Conservation (phyloP, 2,113 vertebrate genomes). For the Colinus virginianus region DNA sequence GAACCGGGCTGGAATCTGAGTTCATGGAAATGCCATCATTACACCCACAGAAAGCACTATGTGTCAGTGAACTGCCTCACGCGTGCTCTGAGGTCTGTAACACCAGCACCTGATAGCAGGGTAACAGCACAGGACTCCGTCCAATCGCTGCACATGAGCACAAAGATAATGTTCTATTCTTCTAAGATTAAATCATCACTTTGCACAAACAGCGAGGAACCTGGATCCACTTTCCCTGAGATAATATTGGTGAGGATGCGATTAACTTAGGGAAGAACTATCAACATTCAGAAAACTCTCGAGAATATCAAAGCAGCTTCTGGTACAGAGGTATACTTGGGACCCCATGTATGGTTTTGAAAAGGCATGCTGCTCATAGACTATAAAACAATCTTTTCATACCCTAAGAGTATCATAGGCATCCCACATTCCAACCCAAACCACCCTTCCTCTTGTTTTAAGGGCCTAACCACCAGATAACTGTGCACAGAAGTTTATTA, state of each 20-base stretch:
- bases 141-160: rapidly evolving
- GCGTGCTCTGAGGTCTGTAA: not conserved
- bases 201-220: not conserved
- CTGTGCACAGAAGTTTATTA: rapidly evolving
- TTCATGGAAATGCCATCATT: not conserved
- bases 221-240: not conserved
- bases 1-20: slow-evolving; percentile 86
- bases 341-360: not conserved
- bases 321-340: not conserved
- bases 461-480: not conserved
- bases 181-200: not conserved
- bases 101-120: not conserved
- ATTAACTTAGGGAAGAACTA: not conserved
- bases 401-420: not conserved
- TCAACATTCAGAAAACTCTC: not conserved
- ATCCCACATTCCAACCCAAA: not conserved
- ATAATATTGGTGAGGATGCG: not conserved
- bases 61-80: not conserved
- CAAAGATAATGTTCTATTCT: rapidly evolving
- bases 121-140: too few species aligned
- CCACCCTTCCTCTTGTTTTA: not conserved
- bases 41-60: not conserved
- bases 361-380: not conserved
- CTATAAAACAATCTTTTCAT: not conserved
- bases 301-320: not conserved